phyloP scores from a whole-genome alignment of 1,140 invertebrate genomes.

The Brachystomella parvula region DNA sequence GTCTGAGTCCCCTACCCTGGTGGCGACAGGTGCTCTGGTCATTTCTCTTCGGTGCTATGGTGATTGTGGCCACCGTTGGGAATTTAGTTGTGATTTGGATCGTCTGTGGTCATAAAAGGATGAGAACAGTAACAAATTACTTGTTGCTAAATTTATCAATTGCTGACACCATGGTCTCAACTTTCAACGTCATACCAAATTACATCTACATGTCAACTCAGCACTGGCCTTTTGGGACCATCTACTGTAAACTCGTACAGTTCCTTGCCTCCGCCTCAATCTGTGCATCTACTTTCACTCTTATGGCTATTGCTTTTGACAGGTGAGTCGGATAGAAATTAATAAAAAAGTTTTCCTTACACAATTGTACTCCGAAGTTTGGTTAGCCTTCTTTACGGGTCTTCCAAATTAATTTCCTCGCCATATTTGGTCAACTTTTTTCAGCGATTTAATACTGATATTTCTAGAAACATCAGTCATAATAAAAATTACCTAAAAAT shows the following conservation, averaged over 20 bases:
- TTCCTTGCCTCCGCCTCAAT: constrained; percentile 87
- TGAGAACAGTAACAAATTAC: constrained; percentile 93
- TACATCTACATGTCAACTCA: constrained; percentile 85
- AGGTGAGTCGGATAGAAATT: no score
- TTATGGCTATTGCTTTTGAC: constrained; percentile 93
- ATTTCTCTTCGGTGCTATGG: constrained; percentile 73
- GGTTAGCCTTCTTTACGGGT: no score
- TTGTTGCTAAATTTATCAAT: constrained; percentile 89
- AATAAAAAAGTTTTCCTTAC: no score
- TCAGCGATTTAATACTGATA: no score
- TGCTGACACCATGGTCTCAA: constrained; percentile 84
- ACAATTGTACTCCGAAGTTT: no score
- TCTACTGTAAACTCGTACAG: constrained; percentile 89
- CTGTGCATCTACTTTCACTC: constrained; percentile 84
- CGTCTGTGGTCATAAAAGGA: constrained; percentile 64
- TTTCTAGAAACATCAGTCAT: no score
- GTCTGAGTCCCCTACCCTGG: constrained; percentile 53
- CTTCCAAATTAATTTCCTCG: no score
- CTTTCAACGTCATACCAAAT: constrained; percentile 87
- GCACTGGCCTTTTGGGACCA: constrained; percentile 86
- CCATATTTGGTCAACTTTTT: no score
- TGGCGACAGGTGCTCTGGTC: constrained; percentile 81
- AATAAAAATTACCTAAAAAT: no score
- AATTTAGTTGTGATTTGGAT: constrained; percentile 92
- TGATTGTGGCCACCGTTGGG: constrained; percentile 80